A percentile compares a stretch with the other conserved stretches of the same genome.
Conservation (phyloP, 2,797 vertebrate species). For the Allobates femoralis region DNA sequence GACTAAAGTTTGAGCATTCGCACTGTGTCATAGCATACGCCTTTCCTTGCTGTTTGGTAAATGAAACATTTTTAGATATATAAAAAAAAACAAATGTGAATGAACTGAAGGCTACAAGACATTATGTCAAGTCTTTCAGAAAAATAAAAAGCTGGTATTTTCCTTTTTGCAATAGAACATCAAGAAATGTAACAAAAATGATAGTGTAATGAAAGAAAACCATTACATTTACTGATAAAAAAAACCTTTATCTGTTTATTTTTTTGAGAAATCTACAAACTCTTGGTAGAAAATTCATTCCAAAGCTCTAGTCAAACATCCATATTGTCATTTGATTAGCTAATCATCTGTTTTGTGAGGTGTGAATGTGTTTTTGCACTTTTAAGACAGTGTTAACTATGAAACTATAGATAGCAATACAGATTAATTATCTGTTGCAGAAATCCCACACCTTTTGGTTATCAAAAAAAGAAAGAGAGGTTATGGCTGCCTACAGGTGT, state of each 20-base stretch:
- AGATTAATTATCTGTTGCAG: slow-evolving; percentile 82
- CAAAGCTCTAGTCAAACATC: slow-evolving; percentile 75
- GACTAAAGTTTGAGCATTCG: too few species aligned
- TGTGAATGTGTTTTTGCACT: slow-evolving; percentile 82
- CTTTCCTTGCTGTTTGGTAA: too few species aligned
- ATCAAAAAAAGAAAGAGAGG: slow-evolving; percentile 73
- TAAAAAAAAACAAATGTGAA: not conserved
- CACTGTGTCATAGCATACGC: too few species aligned
- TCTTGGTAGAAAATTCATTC: slow-evolving; percentile 61
- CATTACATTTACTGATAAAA: not conserved
- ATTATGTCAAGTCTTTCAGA: not conserved
- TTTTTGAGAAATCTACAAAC: not conserved
- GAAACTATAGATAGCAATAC: slow-evolving; percentile 83
- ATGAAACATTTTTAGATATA: not conserved
- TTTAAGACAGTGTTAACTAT: slow-evolving; percentile 81
- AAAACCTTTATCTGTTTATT: not conserved
- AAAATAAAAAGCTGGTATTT: not conserved
- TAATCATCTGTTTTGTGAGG: slow-evolving; percentile 79
- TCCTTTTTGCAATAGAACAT: not conserved
- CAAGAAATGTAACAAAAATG: not conserved
- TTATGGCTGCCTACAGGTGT: slow-evolving; percentile 75
- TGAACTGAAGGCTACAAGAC: not conserved
- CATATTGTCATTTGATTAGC: slow-evolving; percentile 81
- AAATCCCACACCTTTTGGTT: slow-evolving; percentile 77
- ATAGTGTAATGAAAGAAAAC: not conserved